Evolutionary conservation across 2,888 invertebrate species (phyloP), one percentile per base, ranked within the genome.

Genomic region (Brachypalpus laphriformis): DNA sequence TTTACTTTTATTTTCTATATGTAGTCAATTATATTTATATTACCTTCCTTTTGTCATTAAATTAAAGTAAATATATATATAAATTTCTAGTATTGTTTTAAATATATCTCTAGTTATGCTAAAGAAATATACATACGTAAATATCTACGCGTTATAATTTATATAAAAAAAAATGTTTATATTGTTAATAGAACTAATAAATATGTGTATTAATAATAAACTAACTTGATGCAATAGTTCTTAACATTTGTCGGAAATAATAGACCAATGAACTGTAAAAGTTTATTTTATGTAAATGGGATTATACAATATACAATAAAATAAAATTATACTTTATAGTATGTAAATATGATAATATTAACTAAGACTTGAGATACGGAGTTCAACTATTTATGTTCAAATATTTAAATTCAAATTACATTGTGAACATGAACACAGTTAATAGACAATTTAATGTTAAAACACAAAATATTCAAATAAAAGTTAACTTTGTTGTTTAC

Each of bases 361-460:
- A 56, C 9, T 31, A 63, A 56, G 63, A 71, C 42, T 72, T 31
- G 20, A 56, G 16, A 34, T 28, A 42, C 14, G 1, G 20, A 57
- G 16, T 47, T 72, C 14, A 51, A 51, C 14, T 68, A 57, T 31
- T 42, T 57, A 49, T 78, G 78, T 72, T 65, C 47, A 47, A 9
- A 65, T 20, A 49, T 54, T 61, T 63, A 56, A 49, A 72, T 14
- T 49, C 34, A 74, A 42, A 8, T 25, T 18, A 31, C 16, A 45
- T 31, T 22, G 42, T 57, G 25, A 63, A 45, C 40, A 49, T 49
- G 56, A 47, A 65, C 63, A 49, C 40, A 57, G 40, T 49, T 63
- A 49, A 72, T 49, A 57, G 56, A 68, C 20, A 49, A 68, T 45
- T 57, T 57, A 57, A 68, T 57, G 47, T 65, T 47, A 75, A 56